Base-by-base conservation (phyloP, 2,888 invertebrate species). In the Callyntrura guangdongensis region DNA sequence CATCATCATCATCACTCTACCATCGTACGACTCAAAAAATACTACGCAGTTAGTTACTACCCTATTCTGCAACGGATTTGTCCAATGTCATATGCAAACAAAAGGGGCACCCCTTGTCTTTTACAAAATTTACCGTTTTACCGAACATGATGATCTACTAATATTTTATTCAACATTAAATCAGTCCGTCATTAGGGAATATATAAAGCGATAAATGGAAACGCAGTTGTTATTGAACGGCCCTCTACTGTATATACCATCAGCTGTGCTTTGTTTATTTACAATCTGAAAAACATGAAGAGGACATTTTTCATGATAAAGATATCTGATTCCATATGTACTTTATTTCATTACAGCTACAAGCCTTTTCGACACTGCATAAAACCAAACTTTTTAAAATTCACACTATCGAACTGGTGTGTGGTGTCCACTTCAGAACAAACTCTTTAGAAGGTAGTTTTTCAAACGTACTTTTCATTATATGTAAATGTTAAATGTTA, bases 191-290 rank as follows among this genome's bases (percentile, higher is more conserved):
- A 2, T 12, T 36, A 4, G 6, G 2, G 36, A 36, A 36, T 4
- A 36, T 36, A 36, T 36, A 6, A 36, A 36, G 6, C n/a, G n/a
- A n/a, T n/a, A 36, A 36, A 36, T 2, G 36, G 36, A 6, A 36
- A 36, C 6, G 14, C 27, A n/a, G 25, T 14, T 27, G 5, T 22
- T 27, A 2, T 22, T 86, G 86, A 61, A 86, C 25, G 64, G n/a
- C n/a, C 86, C 77, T 61, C 27, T 87, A 11, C 49, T 79, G 36
- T 81, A 81, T 56, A 27, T 64, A 81, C 20, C 49, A 45, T 87
- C 87, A 87, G 87, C 87, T 87, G 87, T 81, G 77, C 79, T 87
- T 87, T 87, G 87, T 87, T 87, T 87, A 67, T 87, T 87, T 87
- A 87, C 87, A 67, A 47, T 61, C 22, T 77, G 67, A 59, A 61